phyloP scores from a whole-genome alignment of 1,140 invertebrate genomes.

The Coelopa frigida region DNA sequence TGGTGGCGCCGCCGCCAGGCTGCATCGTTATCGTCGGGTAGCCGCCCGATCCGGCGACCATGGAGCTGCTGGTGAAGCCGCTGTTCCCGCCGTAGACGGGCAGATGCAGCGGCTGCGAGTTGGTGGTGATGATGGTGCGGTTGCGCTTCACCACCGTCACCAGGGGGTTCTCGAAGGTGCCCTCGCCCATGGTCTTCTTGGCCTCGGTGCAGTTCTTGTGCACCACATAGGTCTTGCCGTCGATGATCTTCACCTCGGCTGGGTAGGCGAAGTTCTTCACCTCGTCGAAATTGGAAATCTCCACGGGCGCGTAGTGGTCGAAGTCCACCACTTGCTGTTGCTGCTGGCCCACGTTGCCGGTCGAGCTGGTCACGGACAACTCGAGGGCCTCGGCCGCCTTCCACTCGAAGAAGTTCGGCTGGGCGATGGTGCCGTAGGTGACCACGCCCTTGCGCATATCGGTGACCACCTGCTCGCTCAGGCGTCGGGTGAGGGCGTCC shows the following conservation, averaged over 20 bases:
- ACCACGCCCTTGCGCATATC: slow-evolving; percentile 29
- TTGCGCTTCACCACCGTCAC: slow-evolving; percentile 13
- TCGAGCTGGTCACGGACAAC: background rate
- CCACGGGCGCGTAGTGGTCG: slow-evolving; percentile 21
- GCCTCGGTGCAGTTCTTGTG: slow-evolving; percentile 40
- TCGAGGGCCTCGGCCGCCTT: slow-evolving; percentile 29
- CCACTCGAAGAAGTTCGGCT: slow-evolving; percentile 34
- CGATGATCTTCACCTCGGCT: slow-evolving; percentile 35
- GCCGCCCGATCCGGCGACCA: slow-evolving; percentile 1
- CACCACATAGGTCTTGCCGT: slow-evolving; percentile 37
- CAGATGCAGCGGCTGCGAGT: background rate
- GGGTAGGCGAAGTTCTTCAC: slow-evolving; percentile 38
- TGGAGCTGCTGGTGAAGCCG: background rate
- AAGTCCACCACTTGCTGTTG: slow-evolving; percentile 25
- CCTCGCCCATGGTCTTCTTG: slow-evolving; percentile 18
- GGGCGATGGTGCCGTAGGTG: slow-evolving; percentile 25
- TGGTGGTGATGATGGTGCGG: slow-evolving; percentile 15
- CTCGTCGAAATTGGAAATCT: slow-evolving; percentile 33
- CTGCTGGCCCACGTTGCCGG: slow-evolving; percentile 5
- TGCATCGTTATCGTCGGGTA: slow-evolving; percentile 11
- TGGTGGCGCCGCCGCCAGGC: slow-evolving; percentile 10
- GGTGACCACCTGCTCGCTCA: slow-evolving; percentile 26
- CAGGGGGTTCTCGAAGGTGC: slow-evolving; percentile 11
- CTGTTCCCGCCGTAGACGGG: background rate
- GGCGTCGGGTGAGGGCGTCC: slow-evolving; percentile 21